Percentiles rank a stretch among this genome's conserved stretches.
Evolutionary conservation across 2,888 invertebrate species (phyloP).

Genomic region (Xanthorhoe spadicearia): DNA sequence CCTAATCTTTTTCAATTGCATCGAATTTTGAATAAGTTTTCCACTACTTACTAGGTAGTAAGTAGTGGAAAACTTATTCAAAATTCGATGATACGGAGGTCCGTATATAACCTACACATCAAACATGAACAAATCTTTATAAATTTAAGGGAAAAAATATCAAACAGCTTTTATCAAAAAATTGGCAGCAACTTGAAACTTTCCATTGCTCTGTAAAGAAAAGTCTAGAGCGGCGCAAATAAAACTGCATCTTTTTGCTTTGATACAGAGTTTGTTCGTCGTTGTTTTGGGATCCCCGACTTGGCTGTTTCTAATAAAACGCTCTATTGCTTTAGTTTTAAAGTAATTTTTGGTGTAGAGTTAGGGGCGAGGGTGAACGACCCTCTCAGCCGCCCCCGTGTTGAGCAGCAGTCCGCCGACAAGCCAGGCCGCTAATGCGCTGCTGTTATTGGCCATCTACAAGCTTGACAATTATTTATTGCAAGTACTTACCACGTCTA

Average conservation of each 20-base stretch:
- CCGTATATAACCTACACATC: neutral
- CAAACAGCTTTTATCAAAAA: constrained; percentile 22
- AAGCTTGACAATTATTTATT: constrained; percentile 34
- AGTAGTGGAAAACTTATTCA: too few species aligned
- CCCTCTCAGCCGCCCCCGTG: constrained; percentile 53
- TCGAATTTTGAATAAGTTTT: too few species aligned
- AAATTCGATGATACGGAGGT: too few species aligned
- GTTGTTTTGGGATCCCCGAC: constrained; percentile 16
- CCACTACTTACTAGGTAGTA: too few species aligned
- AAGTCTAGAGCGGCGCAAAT: constrained; percentile 13
- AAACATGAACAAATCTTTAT: too few species aligned
- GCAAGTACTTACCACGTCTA: neutral
- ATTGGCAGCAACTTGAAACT: constrained; percentile 22
- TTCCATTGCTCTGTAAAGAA: constrained; percentile 18
- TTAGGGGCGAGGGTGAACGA: constrained; percentile 60
- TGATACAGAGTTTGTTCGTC: constrained; percentile 30
- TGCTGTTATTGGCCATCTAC: constrained; percentile 37
- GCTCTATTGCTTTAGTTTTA: constrained; percentile 35
- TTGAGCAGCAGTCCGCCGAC: constrained; percentile 60
- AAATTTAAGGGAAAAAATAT: neutral
- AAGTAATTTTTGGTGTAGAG: constrained; percentile 30
- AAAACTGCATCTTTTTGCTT: constrained; percentile 27
- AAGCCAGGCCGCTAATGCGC: constrained; percentile 47
- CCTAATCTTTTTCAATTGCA: too few species aligned
- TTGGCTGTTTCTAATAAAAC: constrained; percentile 14